Base-by-base conservation (phyloP, 2,888 invertebrate genomes). In the Cosmorhoe ocellata region DNA sequence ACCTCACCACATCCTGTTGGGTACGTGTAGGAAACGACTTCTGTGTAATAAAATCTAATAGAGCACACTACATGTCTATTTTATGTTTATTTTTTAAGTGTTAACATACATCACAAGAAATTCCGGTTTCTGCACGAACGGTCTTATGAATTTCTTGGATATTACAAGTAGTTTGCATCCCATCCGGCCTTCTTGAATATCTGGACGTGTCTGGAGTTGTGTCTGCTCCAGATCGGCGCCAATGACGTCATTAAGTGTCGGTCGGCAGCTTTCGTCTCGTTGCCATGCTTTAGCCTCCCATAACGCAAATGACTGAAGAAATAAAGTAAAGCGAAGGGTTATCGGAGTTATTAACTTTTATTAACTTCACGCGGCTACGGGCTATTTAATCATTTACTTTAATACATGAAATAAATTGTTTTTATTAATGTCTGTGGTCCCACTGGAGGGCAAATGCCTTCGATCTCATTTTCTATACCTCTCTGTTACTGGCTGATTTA, bases 171-270 rank as follows among this genome's bases (percentile, higher is more conserved):
- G 10, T 10, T 27, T 9, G 13, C n/a, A 11, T 40, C 11, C 10
- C 26, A 27, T 32, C 24, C 30, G 24, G n/a, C 18, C 14, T 31
- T 11, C 7, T 31, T 26, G 3, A 11, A 28, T 12, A 12, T 8
- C 5, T 22, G 30, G 10, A 36, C 13, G 14, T 32, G 33, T 45
- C 32, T 37, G 37, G 24, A 37, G 28, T 42, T 22, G 8, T 33
- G 43, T 43, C 43, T 40, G 40, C 10, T 26, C 26, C 13, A 18
- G 28, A 26, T 26, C 8, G 45, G 52, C 47, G 52, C 52, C 47
- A 47, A 12, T 52, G 47, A 52, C 52, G 52, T 52, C 52, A 52
- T 11, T 8, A 39, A 47, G 32, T 30, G 33, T n/a, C 36, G 11
- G 44, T 41, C 46, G 42, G 46, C 24, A 33, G n/a, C 27, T 40